Evolutionary conservation across 2,888 invertebrate genomes (phyloP).

Genomic region (Micoletzkya japonica): DNA sequence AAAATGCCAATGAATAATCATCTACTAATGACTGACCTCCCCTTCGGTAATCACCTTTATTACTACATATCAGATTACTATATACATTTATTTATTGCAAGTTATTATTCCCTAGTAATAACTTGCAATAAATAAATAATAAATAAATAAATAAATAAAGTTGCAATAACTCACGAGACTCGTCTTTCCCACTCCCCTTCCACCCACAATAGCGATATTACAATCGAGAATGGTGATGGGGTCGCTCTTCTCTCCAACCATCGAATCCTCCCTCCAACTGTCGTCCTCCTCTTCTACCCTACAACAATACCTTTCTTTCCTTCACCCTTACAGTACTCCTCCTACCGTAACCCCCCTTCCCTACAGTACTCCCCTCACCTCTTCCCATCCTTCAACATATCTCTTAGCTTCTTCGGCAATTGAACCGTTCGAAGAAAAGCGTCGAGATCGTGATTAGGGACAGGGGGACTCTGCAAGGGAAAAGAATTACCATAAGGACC

Average conservation of each 20-base stretch:
- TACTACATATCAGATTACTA: too few species aligned
- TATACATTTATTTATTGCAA: too few species aligned
- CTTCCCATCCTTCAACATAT: background rate
- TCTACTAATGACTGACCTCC: too few species aligned
- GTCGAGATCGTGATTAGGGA: conserved; percentile 13
- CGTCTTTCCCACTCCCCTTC: conserved; percentile 23
- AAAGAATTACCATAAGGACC: background rate
- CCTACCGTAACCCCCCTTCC: background rate
- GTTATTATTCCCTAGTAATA: too few species aligned
- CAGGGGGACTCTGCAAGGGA: conserved; percentile 10
- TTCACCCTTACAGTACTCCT: background rate
- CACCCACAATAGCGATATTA: conserved; percentile 10
- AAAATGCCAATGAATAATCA: too few species aligned
- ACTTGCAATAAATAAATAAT: too few species aligned
- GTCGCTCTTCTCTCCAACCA: too few species aligned
- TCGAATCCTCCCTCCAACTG: too few species aligned
- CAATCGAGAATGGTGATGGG: conserved; percentile 9
- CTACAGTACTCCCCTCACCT: background rate
- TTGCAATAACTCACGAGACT: background rate
- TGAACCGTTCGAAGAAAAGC: conserved; percentile 6
- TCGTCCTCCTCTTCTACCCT: background rate
- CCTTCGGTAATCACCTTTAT: too few species aligned
- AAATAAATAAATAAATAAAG: too few species aligned
- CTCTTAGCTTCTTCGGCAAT: background rate
- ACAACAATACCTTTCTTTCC: background rate